These are phyloP conservation scores for Lacanobia oleracea DNA, from an alignment of 2,888 invertebrate genomes.

Conservation along the genomic window DNA sequence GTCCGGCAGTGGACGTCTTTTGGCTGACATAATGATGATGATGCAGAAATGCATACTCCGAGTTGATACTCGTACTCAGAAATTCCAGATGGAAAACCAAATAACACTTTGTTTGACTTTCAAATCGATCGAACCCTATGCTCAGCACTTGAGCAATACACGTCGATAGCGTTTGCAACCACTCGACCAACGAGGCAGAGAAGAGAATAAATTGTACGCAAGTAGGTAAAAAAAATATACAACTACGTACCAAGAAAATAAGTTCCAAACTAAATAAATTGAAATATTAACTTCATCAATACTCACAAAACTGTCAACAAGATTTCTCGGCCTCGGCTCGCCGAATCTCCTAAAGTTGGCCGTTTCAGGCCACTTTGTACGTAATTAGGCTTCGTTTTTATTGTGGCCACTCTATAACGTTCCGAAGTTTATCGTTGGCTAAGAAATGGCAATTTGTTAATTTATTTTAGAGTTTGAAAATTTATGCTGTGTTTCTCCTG, in stretches of 20 bases:
- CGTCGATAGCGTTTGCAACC: too few relatives aligned
- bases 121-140: too few relatives aligned
- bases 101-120: too few relatives aligned
- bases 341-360: slow-evolving; percentile 58
- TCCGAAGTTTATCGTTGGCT: slow-evolving; percentile 31
- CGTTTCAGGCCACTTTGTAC: slow-evolving; percentile 50
- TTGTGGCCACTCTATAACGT: slow-evolving; percentile 29
- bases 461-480: slow-evolving; percentile 19
- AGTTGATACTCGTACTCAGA: too few relatives aligned
- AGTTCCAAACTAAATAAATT: background rate
- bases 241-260: background rate
- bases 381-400: slow-evolving; percentile 60
- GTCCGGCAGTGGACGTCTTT: too few relatives aligned
- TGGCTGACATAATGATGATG: too few relatives aligned
- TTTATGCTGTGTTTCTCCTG: background rate
- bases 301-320: slow-evolving; percentile 37
- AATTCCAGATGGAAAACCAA: too few relatives aligned
- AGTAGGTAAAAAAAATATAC: background rate
- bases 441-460: slow-evolving; percentile 31
- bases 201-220: background rate
- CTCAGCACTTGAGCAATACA: too few relatives aligned
- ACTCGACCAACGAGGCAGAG: too few relatives aligned
- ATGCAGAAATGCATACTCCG: too few relatives aligned
- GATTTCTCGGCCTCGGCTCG: slow-evolving; percentile 51
- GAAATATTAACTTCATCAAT: slow-evolving; percentile 18